A percentile compares a stretch with the other conserved stretches of the same genome.
phyloP scores from a whole-genome alignment of 2,797 vertebrate species.

The Poecilia gillii region DNA sequence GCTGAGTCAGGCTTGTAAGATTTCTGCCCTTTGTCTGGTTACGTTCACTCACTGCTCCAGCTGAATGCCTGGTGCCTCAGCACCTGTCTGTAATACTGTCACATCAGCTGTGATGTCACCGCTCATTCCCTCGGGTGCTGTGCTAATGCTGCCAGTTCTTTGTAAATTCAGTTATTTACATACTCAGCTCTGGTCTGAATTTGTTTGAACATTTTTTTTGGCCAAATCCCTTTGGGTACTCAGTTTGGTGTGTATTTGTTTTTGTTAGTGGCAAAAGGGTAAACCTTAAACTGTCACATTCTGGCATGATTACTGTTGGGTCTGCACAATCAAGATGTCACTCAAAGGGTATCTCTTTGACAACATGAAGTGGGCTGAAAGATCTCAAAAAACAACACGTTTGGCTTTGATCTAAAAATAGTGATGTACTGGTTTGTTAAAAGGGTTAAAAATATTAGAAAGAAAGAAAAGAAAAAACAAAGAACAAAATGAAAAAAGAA shows the following conservation, averaged over 20 bases:
- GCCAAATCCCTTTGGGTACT: background rate
- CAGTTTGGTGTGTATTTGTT: background rate
- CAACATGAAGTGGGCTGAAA: background rate
- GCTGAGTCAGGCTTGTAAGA: background rate
- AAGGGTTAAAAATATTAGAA: no score
- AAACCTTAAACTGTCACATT: background rate
- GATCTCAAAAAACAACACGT: background rate
- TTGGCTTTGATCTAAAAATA: background rate
- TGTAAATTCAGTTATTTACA: background rate
- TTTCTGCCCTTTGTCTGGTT: background rate
- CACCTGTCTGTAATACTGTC: background rate
- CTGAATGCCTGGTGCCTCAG: background rate
- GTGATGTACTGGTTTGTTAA: no score
- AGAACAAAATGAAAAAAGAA: no score
- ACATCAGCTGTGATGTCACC: background rate
- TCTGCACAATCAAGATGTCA: background rate
- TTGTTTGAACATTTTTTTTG: background rate
- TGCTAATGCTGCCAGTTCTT: background rate
- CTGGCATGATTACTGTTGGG: background rate
- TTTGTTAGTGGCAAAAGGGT: background rate
- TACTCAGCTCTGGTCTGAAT: background rate
- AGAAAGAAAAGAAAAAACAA: no score
- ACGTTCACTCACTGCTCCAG: background rate
- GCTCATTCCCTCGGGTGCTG: background rate
- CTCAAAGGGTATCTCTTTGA: background rate